A percentile compares a stretch with the other conserved stretches of the same genome.
Evolutionary conservation across 2,797 vertebrate genomes (phyloP).

Genomic region (Galago senegalensis): DNA sequence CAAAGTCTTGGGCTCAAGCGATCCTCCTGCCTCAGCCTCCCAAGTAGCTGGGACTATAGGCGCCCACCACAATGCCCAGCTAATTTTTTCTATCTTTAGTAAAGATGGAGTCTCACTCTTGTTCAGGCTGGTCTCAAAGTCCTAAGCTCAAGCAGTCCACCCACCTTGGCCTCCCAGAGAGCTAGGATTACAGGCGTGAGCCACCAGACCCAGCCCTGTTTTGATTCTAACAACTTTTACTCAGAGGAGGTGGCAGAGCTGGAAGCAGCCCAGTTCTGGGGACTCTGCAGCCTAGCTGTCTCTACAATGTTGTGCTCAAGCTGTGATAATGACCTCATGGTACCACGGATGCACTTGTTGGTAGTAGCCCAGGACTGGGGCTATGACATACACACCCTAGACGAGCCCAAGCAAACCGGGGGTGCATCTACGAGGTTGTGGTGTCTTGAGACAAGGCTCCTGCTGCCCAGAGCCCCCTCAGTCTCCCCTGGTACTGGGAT

Average conservation of each 20-base stretch:
- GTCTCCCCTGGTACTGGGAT: not conserved
- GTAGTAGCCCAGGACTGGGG: not conserved
- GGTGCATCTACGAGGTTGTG: accelerated
- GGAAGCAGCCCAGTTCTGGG: not conserved
- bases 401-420: not conserved
- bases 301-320: not conserved
- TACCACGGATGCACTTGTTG: not conserved
- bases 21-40: too few species aligned
- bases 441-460: not conserved
- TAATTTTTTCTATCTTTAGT: too few species aligned
- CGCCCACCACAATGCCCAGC: too few species aligned
- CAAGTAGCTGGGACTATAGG: too few species aligned
- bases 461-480: not conserved
- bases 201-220: too few species aligned
- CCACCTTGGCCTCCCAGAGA: too few species aligned
- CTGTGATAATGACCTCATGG: not conserved
- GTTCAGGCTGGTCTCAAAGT: too few species aligned
- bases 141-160: too few species aligned
- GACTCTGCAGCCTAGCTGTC: not conserved
- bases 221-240: not conserved
- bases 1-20: too few species aligned
- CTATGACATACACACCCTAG: accelerated
- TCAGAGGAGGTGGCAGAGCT: not conserved
- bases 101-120: too few species aligned
- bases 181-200: not conserved